Percentiles rank a stretch among this genome's conserved stretches.
Conservation (phyloP, 2,888 invertebrate species). For the Andrena fulva region DNA sequence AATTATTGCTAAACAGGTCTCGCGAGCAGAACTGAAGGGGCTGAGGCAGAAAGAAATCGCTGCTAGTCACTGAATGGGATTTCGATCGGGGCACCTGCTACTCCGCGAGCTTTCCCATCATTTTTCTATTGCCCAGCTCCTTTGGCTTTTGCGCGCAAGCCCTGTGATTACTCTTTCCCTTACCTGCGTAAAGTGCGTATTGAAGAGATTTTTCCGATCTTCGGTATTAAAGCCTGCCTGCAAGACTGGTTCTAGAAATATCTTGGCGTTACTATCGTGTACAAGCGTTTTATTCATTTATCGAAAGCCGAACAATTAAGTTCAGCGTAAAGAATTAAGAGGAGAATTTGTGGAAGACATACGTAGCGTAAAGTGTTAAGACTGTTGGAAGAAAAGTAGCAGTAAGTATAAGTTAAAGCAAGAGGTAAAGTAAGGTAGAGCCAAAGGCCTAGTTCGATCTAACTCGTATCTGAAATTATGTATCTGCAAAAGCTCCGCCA, state of each 20-base stretch:
- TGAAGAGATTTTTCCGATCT: slow-evolving; percentile 86
- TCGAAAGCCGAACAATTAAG: not conserved
- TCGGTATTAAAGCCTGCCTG: slow-evolving; percentile 39
- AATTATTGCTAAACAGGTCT: too few relatives aligned
- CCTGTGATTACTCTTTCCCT: slow-evolving; percentile 39
- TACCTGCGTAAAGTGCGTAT: slow-evolving; percentile 86
- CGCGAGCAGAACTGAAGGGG: too few relatives aligned
- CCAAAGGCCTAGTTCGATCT: not conserved
- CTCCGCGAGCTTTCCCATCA: too few relatives aligned
- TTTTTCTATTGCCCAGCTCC: too few relatives aligned
- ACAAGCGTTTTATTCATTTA: not conserved
- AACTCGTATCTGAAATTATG: not conserved
- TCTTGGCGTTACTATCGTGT: slow-evolving; percentile 13
- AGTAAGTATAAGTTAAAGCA: not conserved
- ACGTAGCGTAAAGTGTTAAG: not conserved
- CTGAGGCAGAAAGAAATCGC: too few relatives aligned
- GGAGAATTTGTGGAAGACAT: too few relatives aligned
- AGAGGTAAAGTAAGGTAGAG: not conserved
- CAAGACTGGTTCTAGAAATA: slow-evolving; percentile 50
- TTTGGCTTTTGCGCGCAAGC: too few relatives aligned
- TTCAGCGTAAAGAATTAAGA: too few relatives aligned
- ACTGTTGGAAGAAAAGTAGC: not conserved
- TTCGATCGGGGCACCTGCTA: too few relatives aligned
- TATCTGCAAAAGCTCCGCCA: not conserved
- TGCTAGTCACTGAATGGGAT: too few relatives aligned